A percentile compares a stretch with the other conserved stretches of the same genome.
phyloP scores from a whole-genome alignment of 2,888 invertebrate genomes.

The Pharmacophagus antenor region DNA sequence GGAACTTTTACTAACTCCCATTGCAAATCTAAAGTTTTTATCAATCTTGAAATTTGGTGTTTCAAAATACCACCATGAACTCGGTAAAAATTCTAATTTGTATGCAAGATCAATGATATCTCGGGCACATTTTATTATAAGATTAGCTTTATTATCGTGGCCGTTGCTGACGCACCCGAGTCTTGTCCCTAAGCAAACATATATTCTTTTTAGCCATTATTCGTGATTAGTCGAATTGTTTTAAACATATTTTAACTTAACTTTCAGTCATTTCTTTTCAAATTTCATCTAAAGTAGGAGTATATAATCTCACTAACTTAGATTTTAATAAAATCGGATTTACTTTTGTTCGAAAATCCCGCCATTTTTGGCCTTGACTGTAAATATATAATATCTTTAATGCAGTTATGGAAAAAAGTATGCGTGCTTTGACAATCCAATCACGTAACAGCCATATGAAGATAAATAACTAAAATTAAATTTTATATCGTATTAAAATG shows the following conservation, averaged over 20 bases:
- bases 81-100: slow-evolving; percentile 56
- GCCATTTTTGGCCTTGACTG: slow-evolving; percentile 84
- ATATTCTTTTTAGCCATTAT: no score
- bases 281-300: slow-evolving; percentile 71
- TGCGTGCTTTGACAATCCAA: no score
- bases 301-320: slow-evolving; percentile 76
- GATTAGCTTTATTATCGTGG: slow-evolving; percentile 51
- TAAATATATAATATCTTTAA: slow-evolving; percentile 32
- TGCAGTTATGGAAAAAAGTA: no score
- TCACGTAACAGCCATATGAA: no score
- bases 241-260: slow-evolving; percentile 33
- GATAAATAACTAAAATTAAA: no score
- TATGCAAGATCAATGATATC: slow-evolving; percentile 52
- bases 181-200: slow-evolving; percentile 61
- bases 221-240: not conserved
- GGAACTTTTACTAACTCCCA: slow-evolving; percentile 73
- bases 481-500: no score
- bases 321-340: slow-evolving; percentile 85
- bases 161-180: slow-evolving; percentile 59
- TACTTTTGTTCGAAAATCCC: slow-evolving; percentile 83
- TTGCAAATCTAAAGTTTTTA: slow-evolving; percentile 57
- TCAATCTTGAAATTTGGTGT: slow-evolving; percentile 56
- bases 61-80: slow-evolving; percentile 53
- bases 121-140: slow-evolving; percentile 53
- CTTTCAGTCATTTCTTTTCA: slow-evolving; percentile 62